phyloP scores from a whole-genome alignment of 2,888 invertebrate genomes.

The Sepiola atlantica region DNA sequence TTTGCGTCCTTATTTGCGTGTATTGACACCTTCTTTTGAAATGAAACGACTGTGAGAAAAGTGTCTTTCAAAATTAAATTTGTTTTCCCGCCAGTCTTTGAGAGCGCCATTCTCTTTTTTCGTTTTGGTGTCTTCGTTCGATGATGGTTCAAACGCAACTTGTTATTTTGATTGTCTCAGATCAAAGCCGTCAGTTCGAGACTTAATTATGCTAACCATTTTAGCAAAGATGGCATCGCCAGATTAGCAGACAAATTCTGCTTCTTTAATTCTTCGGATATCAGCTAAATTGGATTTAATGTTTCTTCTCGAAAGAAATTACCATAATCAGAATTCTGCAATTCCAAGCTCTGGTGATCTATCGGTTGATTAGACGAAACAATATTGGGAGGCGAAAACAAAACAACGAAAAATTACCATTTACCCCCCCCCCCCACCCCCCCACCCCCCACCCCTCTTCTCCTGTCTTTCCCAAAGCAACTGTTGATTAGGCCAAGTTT shows the following conservation, averaged over 20 bases:
- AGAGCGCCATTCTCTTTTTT: not conserved
- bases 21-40: not conserved
- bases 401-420: not conserved
- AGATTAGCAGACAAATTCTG: not conserved
- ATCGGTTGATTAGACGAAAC: not conserved
- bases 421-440: not conserved
- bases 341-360: not conserved
- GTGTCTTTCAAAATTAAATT: not conserved
- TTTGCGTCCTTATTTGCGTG: not conserved
- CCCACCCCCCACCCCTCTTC: not conserved
- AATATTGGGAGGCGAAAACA: not conserved
- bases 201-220: not conserved
- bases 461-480: not conserved
- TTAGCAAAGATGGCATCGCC: not conserved
- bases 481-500: not conserved
- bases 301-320: not conserved
- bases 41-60: not conserved
- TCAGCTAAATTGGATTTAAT: not conserved
- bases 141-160: not conserved
- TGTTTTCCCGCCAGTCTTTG: not conserved
- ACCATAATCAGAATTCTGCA: not conserved
- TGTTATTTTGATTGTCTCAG: not conserved
- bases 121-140: not conserved
- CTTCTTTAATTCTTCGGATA: not conserved
- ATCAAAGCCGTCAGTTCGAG: not conserved